phyloP scores from a whole-genome alignment of 2,797 vertebrate species.

The Anguilla marmorata region DNA sequence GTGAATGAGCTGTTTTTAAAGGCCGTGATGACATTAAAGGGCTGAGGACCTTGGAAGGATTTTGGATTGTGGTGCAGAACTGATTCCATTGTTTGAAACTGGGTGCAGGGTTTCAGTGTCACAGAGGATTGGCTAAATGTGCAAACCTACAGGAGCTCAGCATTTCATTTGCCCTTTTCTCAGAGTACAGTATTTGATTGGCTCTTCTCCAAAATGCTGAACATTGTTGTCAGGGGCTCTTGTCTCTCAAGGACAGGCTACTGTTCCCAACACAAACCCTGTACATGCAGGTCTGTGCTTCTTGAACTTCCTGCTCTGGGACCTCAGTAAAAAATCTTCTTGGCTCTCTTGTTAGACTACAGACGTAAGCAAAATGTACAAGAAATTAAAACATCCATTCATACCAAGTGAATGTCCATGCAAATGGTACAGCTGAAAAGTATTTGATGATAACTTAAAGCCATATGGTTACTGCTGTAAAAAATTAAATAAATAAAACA shows the following conservation, averaged over 20 bases:
- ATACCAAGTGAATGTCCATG: not conserved
- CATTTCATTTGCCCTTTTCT: not conserved
- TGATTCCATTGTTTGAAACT: slow-evolving; percentile 10
- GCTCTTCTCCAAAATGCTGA: not conserved
- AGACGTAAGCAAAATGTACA: not conserved
- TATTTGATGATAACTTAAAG: not conserved
- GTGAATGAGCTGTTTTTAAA: not conserved
- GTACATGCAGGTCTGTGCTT: not conserved
- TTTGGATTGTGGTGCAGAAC: not conserved
- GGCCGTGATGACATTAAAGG: not conserved
- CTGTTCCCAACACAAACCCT: slow-evolving; percentile 4
- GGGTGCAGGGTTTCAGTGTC: slow-evolving; percentile 1
- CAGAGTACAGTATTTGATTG: not conserved
- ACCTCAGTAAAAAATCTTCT: not conserved
- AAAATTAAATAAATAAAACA: not conserved
- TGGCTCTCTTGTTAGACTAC: not conserved
- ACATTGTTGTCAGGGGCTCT: not conserved
- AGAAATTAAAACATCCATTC: not conserved
- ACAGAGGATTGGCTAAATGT: not conserved
- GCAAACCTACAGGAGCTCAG: not conserved
- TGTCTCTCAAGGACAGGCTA: not conserved
- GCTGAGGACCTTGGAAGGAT: not conserved
- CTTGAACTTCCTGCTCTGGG: not conserved
- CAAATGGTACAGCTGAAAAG: not conserved
- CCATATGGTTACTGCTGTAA: not conserved